Conservation (phyloP, 2,113 vertebrate genomes). For the Phaethornis superciliosus region DNA sequence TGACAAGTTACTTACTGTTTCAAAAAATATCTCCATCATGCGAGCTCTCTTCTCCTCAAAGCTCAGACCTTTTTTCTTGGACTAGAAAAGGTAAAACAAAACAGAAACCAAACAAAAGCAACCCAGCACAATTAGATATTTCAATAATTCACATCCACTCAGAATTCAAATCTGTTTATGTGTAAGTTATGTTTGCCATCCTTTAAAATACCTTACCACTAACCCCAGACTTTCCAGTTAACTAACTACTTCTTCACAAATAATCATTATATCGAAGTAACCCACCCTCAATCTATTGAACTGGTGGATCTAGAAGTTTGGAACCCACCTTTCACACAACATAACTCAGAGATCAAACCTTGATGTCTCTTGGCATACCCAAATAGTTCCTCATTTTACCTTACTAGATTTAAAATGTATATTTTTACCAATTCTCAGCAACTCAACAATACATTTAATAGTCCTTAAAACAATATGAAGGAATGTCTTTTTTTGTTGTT, state of each 20-base stretch:
- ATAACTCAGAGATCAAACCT: neutral
- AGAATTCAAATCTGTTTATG: neutral
- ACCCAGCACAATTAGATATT: neutral
- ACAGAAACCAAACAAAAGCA: neutral
- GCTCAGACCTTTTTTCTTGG: conserved; percentile 95
- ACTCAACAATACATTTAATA: neutral
- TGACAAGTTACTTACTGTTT: conserved; percentile 83
- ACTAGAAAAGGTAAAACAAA: conserved; percentile 75
- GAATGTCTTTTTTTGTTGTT: neutral
- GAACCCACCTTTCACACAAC: neutral
- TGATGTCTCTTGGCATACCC: neutral
- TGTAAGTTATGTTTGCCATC: neutral
- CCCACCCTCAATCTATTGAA: neutral
- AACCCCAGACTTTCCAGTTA: neutral
- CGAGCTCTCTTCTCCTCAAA: conserved; percentile 93
- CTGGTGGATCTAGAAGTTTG: neutral
- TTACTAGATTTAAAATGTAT: neutral
- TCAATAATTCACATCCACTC: neutral
- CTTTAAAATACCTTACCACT: neutral
- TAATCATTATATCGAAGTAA: neutral
- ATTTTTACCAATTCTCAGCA: neutral
- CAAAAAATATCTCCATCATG: conserved; percentile 99
- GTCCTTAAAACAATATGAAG: neutral
- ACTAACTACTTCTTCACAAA: neutral
- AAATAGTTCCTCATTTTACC: neutral